Conservation (phyloP, 2,113 vertebrate genomes). For the Candoia aspera region DNA sequence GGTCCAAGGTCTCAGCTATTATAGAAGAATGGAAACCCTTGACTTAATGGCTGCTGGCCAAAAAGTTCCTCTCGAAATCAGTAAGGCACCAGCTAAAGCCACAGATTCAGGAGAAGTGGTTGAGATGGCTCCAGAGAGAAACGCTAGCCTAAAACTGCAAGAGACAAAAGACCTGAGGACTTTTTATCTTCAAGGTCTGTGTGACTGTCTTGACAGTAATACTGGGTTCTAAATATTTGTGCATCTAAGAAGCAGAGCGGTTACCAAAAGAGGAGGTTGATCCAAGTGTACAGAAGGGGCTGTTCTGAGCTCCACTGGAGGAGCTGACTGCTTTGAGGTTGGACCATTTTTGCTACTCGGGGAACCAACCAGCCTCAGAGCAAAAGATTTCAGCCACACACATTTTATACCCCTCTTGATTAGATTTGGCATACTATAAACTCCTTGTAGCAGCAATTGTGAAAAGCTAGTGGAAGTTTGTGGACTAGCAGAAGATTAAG, state of each 20-base stretch:
- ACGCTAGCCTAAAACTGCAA: background rate
- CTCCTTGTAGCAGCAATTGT: background rate
- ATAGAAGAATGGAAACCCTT: background rate
- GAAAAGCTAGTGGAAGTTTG: background rate
- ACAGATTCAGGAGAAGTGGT: background rate
- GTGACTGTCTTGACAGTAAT: background rate
- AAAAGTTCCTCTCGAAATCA: background rate
- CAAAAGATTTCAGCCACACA: background rate
- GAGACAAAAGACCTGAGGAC: background rate
- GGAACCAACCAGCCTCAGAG: background rate
- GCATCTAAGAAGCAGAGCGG: background rate
- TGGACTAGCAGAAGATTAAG: background rate
- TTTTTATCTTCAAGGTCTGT: background rate
- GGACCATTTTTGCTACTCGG: background rate
- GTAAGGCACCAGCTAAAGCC: background rate
- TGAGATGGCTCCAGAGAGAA: background rate
- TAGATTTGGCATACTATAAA: background rate
- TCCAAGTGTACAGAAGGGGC: no score
- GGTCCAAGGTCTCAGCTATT: no score
- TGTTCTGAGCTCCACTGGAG: background rate
- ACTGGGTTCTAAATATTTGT: background rate
- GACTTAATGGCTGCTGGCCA: background rate
- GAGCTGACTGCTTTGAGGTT: background rate
- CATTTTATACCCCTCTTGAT: background rate
- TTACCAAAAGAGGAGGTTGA: background rate